phyloP scores from a whole-genome alignment of 2,888 invertebrate species.

The Pharmacophagus antenor region DNA sequence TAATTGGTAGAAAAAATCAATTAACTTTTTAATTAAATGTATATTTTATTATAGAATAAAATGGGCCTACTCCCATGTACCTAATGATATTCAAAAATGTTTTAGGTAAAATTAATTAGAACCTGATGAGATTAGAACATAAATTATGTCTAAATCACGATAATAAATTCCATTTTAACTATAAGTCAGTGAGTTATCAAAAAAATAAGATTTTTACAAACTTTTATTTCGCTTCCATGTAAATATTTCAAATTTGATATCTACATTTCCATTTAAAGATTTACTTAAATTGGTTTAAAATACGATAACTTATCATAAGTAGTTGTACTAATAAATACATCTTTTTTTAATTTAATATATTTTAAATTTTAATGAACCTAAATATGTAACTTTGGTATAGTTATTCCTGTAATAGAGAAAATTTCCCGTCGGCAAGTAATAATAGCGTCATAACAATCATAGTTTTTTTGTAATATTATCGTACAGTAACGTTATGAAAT shows the following conservation, averaged over 20 bases:
- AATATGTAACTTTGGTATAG: too few relatives aligned
- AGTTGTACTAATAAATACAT: neutral
- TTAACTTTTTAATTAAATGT: neutral
- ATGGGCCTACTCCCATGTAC: neutral
- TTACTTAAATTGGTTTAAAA: neutral
- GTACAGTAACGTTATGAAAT: conserved; percentile 3
- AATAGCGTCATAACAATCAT: conserved; percentile 2
- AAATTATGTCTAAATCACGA: neutral
- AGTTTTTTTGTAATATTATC: conserved; percentile 8
- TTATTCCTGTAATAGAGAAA: neutral
- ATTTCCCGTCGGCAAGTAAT: conserved; percentile 1
- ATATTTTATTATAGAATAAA: neutral
- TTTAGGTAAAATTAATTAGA: neutral
- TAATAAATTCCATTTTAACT: neutral
- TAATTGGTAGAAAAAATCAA: neutral
- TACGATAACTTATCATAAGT: neutral
- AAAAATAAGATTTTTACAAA: too few relatives aligned
- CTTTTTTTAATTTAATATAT: neutral
- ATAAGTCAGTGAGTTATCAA: too few relatives aligned
- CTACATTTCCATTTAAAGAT: neutral
- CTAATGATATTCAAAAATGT: neutral
- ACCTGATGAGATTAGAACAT: too few relatives aligned
- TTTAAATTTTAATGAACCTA: neutral
- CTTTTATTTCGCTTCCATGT: too few relatives aligned
- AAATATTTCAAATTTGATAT: neutral